Evolutionary conservation across 2,113 vertebrate genomes (phyloP).

Genomic region (Thunnus thynnus): DNA sequence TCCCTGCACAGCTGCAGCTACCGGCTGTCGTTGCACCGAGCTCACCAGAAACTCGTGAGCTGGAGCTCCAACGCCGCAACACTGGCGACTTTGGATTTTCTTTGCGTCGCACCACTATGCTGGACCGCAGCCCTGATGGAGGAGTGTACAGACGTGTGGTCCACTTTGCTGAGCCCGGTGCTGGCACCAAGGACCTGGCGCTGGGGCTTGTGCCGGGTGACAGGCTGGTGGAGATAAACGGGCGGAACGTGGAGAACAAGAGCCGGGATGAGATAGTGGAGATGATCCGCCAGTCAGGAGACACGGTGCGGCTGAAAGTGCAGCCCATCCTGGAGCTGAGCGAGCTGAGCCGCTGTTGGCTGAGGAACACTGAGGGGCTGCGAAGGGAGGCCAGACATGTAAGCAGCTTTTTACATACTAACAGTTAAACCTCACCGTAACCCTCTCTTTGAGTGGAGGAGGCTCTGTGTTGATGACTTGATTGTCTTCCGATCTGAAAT

Average conservation of each 20-base stretch:
- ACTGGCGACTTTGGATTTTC: constrained; percentile 98
- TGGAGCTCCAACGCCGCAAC: constrained; percentile 94
- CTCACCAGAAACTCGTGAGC: constrained; percentile 84
- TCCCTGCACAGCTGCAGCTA: constrained; percentile 87
- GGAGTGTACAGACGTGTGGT: constrained; percentile 91
- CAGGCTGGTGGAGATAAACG: constrained; percentile 95
- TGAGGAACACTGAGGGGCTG: constrained; percentile 86
- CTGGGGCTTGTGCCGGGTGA: constrained; percentile 95
- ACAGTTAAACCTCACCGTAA: neutral
- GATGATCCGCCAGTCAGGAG: constrained; percentile 97
- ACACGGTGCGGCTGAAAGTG: constrained; percentile 93
- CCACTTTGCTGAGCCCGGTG: constrained; percentile 95
- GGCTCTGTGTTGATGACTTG: neutral
- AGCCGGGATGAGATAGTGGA: constrained; percentile 97
- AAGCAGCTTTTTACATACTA: constrained; percentile 70
- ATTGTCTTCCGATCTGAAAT: neutral
- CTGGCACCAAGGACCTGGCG: constrained; percentile 92
- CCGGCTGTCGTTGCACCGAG: constrained; percentile 86
- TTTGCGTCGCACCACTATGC: constrained; percentile 92
- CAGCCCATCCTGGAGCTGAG: constrained; percentile 96
- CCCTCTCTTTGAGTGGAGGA: neutral
- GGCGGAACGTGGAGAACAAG: constrained; percentile 94
- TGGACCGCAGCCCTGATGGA: constrained; percentile 90
- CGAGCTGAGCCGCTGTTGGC: constrained; percentile 95
- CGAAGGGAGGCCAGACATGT: constrained; percentile 88